Conservation (phyloP, 2,113 vertebrate genomes). For the Strix aluco region DNA sequence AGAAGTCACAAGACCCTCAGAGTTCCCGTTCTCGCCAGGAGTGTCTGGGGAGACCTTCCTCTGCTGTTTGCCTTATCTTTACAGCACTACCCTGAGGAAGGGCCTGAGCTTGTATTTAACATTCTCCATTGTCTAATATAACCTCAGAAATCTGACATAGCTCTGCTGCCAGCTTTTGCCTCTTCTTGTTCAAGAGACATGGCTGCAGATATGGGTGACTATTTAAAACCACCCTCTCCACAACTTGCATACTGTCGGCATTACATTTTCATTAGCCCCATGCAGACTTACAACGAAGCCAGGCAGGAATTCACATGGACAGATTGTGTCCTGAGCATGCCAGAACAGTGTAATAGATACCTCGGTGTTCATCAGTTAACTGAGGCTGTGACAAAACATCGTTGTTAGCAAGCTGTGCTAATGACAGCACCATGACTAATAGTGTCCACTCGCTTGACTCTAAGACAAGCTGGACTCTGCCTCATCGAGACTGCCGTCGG, state of each 20-base stretch:
- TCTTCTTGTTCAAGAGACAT: neutral
- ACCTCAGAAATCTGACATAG: neutral
- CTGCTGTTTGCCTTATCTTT: neutral
- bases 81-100: neutral
- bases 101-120: neutral
- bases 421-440: neutral
- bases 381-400: fast-evolving
- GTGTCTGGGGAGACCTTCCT: neutral
- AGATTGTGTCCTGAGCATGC: fast-evolving
- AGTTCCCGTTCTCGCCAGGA: neutral
- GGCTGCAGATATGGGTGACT: neutral
- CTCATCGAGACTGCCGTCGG: fast-evolving
- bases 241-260: neutral
- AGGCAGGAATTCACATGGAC: neutral
- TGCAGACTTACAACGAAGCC: fast-evolving
- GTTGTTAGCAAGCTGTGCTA: neutral
- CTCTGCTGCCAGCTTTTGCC: neutral
- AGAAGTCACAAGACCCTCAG: neutral
- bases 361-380: fast-evolving
- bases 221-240: neutral
- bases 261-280: neutral
- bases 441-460: neutral
- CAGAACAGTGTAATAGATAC: neutral
- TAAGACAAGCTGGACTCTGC: neutral
- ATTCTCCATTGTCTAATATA: fast-evolving